phyloP scores from a whole-genome alignment of 2,797 vertebrate genomes.

The Schizothorax lantsangensis region DNA sequence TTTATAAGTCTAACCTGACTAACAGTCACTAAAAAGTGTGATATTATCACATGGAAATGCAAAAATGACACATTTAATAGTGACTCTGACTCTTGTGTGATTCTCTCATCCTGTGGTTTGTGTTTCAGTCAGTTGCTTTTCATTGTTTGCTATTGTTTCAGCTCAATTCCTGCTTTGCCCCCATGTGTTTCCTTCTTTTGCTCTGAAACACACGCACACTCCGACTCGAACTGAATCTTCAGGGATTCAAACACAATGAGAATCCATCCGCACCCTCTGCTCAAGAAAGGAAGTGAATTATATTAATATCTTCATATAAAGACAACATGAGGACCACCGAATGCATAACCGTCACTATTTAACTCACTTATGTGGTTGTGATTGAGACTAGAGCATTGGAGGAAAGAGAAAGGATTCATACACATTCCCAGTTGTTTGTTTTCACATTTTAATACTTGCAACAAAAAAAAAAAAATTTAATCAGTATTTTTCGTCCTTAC shows the following conservation, averaged over 20 bases:
- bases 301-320: constrained; percentile 36
- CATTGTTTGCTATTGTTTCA: constrained; percentile 52
- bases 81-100: neutral
- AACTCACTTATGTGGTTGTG: neutral
- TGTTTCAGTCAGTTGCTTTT: neutral
- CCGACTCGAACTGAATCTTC: neutral
- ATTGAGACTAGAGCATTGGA: neutral
- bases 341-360: neutral
- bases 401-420: neutral
- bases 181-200: constrained; percentile 34
- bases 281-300: constrained; percentile 29
- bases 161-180: constrained; percentile 43
- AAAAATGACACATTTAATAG: neutral
- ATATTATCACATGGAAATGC: neutral
- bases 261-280: constrained; percentile 36
- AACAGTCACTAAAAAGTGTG: neutral
- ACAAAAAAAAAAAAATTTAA: neutral
- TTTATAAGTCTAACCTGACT: too few species aligned
- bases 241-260: constrained; percentile 48
- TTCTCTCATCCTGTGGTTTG: neutral
- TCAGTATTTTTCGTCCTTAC: neutral
- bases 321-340: neutral
- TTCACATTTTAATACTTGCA: neutral
- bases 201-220: constrained; percentile 10
- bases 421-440: neutral